These are phyloP conservation scores for Mesoligia furuncula DNA, from an alignment of 2,888 invertebrate genomes.

Conservation along the genomic window DNA sequence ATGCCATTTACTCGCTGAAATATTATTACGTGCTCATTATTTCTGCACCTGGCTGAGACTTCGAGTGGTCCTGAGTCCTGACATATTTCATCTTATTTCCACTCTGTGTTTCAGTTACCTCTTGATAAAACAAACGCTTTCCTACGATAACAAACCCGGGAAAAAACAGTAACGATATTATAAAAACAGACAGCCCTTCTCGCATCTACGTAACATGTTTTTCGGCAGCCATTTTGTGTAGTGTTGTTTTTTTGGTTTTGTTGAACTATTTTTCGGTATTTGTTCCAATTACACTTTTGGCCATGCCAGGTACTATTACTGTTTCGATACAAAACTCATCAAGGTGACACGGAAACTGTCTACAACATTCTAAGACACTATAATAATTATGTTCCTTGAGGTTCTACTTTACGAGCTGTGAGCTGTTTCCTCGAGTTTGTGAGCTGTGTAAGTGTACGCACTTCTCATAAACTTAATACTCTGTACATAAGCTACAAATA, in stretches of 20 bases:
- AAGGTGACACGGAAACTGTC: neutral
- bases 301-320: neutral
- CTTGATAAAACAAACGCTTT: constrained; percentile 37
- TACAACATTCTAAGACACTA: neutral
- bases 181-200: constrained; percentile 4
- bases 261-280: neutral
- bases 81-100: constrained; percentile 48
- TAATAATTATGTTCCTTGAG: neutral
- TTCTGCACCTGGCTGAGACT: constrained; percentile 40
- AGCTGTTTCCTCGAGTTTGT: neutral
- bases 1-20: constrained; percentile 25
- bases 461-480: neutral
- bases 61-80: constrained; percentile 43
- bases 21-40: constrained; percentile 42
- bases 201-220: neutral
- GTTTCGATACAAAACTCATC: neutral
- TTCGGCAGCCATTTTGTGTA: neutral
- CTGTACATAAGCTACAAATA: neutral
- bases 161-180: constrained; percentile 21
- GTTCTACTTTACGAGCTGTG: neutral
- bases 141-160: constrained; percentile 20
- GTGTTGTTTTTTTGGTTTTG: neutral
- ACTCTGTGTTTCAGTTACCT: constrained; percentile 31
- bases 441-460: neutral
- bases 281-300: neutral